A percentile compares a stretch with the other conserved stretches of the same genome.
phyloP scores from a whole-genome alignment of 2,888 invertebrate genomes.

The Apamea anceps region DNA sequence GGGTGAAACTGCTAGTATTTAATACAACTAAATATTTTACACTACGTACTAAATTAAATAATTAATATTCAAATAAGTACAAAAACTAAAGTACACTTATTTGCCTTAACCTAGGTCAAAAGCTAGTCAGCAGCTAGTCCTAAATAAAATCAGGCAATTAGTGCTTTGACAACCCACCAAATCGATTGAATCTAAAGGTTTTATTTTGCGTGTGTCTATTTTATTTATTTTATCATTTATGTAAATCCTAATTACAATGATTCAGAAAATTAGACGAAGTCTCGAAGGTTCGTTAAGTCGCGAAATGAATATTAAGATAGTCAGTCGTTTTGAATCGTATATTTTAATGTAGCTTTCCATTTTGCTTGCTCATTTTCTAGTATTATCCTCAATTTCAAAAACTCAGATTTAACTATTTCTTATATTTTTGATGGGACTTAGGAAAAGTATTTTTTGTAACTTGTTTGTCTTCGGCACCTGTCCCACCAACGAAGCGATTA shows the following conservation, averaged over 20 bases:
- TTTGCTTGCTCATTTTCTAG: slow-evolving; percentile 11
- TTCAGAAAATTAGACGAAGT: neutral
- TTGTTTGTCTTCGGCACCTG: neutral
- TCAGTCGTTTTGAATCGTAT: neutral
- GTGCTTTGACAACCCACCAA: no score
- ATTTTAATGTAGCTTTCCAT: slow-evolving; percentile 29
- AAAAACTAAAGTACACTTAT: no score
- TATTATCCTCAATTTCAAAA: neutral
- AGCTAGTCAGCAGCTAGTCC: no score
- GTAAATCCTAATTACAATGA: slow-evolving; percentile 3
- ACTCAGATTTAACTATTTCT: neutral
- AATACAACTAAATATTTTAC: no score
- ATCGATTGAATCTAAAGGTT: neutral
- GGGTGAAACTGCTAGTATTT: no score
- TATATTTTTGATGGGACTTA: neutral
- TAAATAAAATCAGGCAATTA: neutral
- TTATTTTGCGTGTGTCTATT: neutral
- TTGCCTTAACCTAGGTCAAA: no score
- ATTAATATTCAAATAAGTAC: no score
- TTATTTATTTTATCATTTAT: neutral
- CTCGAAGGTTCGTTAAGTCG: slow-evolving; percentile 13
- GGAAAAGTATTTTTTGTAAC: neutral
- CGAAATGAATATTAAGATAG: slow-evolving; percentile 18
- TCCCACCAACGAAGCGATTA: neutral
- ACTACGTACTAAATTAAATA: no score